A percentile compares a stretch with the other conserved stretches of the same genome.
phyloP scores from a whole-genome alignment of 1,140 invertebrate genomes.

The Phocides pigmalion region DNA sequence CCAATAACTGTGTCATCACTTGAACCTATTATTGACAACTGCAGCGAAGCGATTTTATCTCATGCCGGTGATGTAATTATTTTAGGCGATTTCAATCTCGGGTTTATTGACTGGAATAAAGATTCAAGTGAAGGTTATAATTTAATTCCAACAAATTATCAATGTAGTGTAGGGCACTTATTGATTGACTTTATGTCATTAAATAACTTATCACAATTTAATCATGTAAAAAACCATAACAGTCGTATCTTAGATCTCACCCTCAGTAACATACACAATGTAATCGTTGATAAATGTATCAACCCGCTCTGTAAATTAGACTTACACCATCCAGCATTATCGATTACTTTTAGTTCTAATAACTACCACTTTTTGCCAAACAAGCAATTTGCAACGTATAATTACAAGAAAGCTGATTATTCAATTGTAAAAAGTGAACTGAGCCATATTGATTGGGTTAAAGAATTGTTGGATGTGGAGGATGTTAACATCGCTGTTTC shows the following conservation, averaged over 20 bases:
- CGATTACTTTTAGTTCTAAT: constrained; percentile 10
- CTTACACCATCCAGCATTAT: constrained; percentile 34
- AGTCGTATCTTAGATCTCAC: constrained; percentile 31
- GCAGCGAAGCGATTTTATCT: constrained; percentile 18
- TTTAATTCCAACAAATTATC: constrained; percentile 23
- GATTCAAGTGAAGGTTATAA: not conserved
- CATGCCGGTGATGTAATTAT: constrained; percentile 22
- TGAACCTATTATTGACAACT: not conserved
- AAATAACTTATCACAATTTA: constrained; percentile 30
- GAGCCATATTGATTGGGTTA: constrained; percentile 31
- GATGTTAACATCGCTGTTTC: constrained; percentile 34
- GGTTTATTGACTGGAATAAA: constrained; percentile 25
- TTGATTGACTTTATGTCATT: constrained; percentile 37
- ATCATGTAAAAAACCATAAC: constrained; percentile 34
- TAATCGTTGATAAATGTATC: constrained; percentile 15
- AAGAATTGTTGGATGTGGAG: constrained; percentile 11
- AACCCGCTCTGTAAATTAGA: constrained; percentile 32
- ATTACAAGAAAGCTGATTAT: constrained; percentile 38
- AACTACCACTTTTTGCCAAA: not conserved
- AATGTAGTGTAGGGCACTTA: constrained; percentile 23
- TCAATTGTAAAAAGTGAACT: constrained; percentile 24
- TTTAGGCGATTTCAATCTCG: constrained; percentile 34
- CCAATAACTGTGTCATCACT: constrained; percentile 5
- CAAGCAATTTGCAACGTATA: constrained; percentile 26
- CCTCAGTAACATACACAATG: constrained; percentile 10